Evolutionary conservation across 2,113 vertebrate species (phyloP).

Genomic region (Saccopteryx leptura): DNA sequence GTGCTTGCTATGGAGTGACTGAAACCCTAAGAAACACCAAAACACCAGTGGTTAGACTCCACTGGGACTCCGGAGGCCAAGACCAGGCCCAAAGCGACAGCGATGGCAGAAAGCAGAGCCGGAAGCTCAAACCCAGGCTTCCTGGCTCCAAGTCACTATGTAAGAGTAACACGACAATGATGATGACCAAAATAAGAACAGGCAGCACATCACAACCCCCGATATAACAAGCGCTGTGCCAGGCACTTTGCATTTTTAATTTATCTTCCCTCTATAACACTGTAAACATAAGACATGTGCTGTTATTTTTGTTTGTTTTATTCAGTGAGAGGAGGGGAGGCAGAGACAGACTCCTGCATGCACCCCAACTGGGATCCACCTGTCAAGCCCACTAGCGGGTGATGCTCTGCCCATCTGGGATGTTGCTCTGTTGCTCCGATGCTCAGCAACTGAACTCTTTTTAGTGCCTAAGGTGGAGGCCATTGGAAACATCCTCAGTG

Average conservation of each 20-base stretch:
- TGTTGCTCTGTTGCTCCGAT: no score
- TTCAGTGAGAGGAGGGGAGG: no score
- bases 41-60: neutral
- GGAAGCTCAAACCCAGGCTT: neutral
- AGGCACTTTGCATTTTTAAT: neutral
- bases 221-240: neutral
- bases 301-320: neutral
- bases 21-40: neutral
- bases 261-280: neutral
- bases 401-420: no score
- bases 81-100: neutral
- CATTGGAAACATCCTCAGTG: no score
- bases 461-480: no score
- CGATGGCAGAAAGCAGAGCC: fast-evolving
- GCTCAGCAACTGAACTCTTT: no score
- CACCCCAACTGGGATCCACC: no score
- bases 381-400: no score
- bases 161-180: neutral
- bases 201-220: neutral
- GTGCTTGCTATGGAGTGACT: neutral
- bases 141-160: neutral
- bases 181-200: fast-evolving
- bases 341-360: no score
- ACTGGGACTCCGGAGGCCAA: neutral
- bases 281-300: neutral